These are phyloP conservation scores for Drosophila suzukii DNA, from an alignment of 1,140 invertebrate species.

Conservation along the genomic window DNA sequence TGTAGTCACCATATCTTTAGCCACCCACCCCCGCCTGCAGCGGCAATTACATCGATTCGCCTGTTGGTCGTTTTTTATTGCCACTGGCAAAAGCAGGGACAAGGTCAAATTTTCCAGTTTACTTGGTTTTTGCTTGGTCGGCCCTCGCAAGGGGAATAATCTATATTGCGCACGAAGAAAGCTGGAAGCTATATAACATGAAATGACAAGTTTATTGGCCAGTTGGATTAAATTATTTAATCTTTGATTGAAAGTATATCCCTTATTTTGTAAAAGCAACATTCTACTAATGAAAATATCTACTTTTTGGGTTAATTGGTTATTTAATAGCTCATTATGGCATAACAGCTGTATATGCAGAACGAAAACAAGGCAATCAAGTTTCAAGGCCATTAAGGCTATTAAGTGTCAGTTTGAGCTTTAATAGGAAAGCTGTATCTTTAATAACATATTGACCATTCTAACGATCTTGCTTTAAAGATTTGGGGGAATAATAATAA, in stretches of 20 bases:
- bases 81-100: slow-evolving; percentile 25
- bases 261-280: not conserved
- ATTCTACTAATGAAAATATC: not conserved
- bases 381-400: slow-evolving; percentile 1
- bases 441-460: not conserved
- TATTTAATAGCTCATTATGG: slow-evolving; percentile 52
- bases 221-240: not conserved
- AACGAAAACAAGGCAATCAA: not conserved
- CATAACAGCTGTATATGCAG: slow-evolving; percentile 1
- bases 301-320: slow-evolving; percentile 12
- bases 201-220: not conserved
- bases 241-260: not conserved
- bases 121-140: slow-evolving; percentile 21
- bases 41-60: slow-evolving; percentile 33
- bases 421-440: not conserved
- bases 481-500: not conserved
- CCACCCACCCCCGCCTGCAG: not conserved
- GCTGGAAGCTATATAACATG: not conserved
- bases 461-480: not conserved
- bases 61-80: slow-evolving; percentile 31
- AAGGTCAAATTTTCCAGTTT: slow-evolving; percentile 62
- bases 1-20: slow-evolving; percentile 21
- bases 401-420: slow-evolving; percentile 1
- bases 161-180: not conserved
- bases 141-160: not conserved